A percentile compares a stretch with the other conserved stretches of the same genome.
Evolutionary conservation across 64 coral and sea anemone genomes (phyloP).

Genomic region (Montipora efflorescens): DNA sequence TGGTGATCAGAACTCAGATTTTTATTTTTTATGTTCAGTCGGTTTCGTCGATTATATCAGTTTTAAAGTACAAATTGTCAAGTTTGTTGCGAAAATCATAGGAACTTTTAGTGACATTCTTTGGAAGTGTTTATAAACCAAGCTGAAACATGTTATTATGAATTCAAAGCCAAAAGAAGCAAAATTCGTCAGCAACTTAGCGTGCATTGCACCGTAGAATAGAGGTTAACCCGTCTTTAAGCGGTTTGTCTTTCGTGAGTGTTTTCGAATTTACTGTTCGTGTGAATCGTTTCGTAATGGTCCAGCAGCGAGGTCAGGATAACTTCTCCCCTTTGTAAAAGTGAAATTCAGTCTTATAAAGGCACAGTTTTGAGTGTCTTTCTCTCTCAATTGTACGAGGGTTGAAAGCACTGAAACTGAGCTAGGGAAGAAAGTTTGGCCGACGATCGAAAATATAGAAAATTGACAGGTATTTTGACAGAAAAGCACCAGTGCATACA

Average conservation of each 20-base stretch:
- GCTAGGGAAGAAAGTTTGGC: background rate
- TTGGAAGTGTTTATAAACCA: background rate
- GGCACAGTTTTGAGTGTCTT: background rate
- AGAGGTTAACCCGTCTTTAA: background rate
- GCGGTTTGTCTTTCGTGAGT: background rate
- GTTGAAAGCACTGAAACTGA: background rate
- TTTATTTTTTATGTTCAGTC: too few species aligned
- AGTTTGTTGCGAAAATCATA: too few species aligned
- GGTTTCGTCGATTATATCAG: too few species aligned
- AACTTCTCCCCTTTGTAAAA: background rate
- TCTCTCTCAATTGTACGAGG: too few species aligned
- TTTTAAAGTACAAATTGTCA: too few species aligned
- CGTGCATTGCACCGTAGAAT: background rate
- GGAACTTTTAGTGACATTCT: too few species aligned
- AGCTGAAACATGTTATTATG: background rate
- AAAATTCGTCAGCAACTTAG: background rate
- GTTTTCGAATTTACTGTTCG: too few species aligned
- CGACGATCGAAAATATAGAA: slow-evolving; percentile 34
- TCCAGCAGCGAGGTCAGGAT: background rate
- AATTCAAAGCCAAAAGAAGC: background rate
- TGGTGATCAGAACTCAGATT: too few species aligned
- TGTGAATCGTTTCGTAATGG: too few species aligned
- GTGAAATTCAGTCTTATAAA: background rate
- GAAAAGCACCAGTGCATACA: slow-evolving; percentile 65
- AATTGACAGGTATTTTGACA: slow-evolving; percentile 80